Evolutionary conservation across 92 coral and sea anemone genomes (phyloP), one percentile per base, ranked within the genome.

Genomic region (Epizoanthus scotinus): DNA sequence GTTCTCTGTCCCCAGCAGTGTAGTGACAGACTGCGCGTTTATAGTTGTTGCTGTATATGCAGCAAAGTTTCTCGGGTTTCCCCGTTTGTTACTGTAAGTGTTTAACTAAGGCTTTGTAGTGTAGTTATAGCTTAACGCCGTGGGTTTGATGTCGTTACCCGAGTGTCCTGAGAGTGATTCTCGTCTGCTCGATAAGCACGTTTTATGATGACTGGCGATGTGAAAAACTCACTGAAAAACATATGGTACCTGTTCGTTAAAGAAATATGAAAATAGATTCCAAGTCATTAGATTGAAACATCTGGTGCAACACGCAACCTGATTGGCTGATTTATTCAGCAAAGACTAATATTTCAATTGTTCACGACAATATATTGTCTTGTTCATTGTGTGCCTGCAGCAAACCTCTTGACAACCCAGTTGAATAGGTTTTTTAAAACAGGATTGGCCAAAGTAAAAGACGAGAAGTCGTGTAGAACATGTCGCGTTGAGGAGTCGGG

Each of bases 221-320:
- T 83, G 97, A 92, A 92, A 90, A 57, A 79, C 73, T 78, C 72
- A 83, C 89, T 88, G 67, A 84, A 77, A 87, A 73, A 86, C 97
- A 92, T 92, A 92, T 92, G 97, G 92, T 89, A 90, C 90, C 94
- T 82, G 94, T 87, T 77, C 82, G 91, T 71, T 84, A 71, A 83
- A 71, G 83, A 78, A 84, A 82, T 67, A 78, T 54, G 88, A 78
- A 84, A 78, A 73, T 78, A 78, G 87, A 42, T 63, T 13, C 62
- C 78, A 58, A 87, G 78, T 87, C 87, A 84, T 84, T 78, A 84
- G 85, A 84, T 34, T 62, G 22, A 84, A 87, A 87, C 91, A 87
- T 87, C 91, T 87, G 91, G 88, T 73, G 62, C 69, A 60, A 50
- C 52, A 6, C 28, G 82, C 71, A 18, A 34, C 66, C 31, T 74